Percentiles rank a stretch among this genome's conserved stretches.
phyloP scores from a whole-genome alignment of 2,113 vertebrate species.

The Colinus virginianus region DNA sequence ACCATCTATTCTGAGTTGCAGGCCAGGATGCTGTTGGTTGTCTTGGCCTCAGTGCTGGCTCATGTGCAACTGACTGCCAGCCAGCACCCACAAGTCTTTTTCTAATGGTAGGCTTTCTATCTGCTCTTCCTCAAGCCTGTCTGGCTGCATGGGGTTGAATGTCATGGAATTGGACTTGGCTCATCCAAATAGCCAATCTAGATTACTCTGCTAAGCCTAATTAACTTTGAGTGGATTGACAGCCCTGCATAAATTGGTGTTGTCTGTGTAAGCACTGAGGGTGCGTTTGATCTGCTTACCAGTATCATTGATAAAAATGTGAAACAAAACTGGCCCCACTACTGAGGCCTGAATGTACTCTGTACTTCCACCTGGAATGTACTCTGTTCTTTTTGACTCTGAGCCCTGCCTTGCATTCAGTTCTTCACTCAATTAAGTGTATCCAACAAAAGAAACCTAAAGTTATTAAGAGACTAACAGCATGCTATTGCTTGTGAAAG shows the following conservation, averaged over 20 bases:
- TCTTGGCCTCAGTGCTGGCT: neutral
- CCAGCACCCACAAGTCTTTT: neutral
- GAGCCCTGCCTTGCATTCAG: neutral
- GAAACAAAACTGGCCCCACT: neutral
- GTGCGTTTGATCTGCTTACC: neutral
- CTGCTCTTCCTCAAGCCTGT: neutral
- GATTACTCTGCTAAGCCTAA: neutral
- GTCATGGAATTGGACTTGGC: neutral
- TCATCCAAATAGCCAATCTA: neutral
- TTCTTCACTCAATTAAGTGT: neutral
- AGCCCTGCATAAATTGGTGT: neutral
- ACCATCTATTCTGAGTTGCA: neutral
- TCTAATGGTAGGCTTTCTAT: neutral
- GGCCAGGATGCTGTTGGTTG: neutral
- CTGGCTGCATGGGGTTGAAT: neutral
- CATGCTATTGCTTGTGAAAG: neutral
- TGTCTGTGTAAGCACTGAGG: neutral
- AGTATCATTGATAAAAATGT: neutral
- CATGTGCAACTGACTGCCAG: neutral
- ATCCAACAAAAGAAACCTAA: conserved; percentile 3
- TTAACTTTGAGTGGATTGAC: neutral
- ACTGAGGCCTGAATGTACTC: too few species aligned
- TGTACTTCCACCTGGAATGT: neutral
- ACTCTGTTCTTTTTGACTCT: neutral
- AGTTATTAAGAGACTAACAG: neutral